Evolutionary conservation across 1,140 invertebrate species (phyloP).

Genomic region (Trichomalopsis sarcophagae): DNA sequence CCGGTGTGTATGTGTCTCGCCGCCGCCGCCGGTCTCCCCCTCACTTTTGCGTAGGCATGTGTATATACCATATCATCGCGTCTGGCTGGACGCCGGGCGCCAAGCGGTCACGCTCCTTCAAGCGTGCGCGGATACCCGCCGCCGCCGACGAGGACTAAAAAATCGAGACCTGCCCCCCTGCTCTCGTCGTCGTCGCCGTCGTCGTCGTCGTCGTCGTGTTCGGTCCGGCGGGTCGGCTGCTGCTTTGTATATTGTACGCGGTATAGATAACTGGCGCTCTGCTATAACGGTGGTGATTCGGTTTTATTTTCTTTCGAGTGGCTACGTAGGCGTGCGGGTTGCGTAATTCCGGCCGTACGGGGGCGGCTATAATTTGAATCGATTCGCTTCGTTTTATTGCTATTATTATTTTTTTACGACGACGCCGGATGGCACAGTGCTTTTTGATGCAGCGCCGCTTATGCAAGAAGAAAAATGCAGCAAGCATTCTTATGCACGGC

Average conservation of each 20-base stretch:
- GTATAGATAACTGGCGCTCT: too few relatives aligned
- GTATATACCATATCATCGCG: neutral
- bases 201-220: neutral
- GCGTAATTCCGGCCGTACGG: too few relatives aligned
- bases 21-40: neutral
- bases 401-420: too few relatives aligned
- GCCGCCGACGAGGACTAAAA: neutral
- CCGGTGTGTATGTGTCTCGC: neutral
- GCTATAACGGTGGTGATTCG: too few relatives aligned
- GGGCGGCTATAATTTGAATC: too few relatives aligned
- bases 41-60: neutral
- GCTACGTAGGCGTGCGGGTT: too few relatives aligned
- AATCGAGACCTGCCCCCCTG: constrained; percentile 3
- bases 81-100: constrained; percentile 4
- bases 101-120: constrained; percentile 30
- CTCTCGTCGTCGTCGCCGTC: neutral
- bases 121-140: constrained; percentile 4
- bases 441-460: too few relatives aligned
- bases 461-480: too few relatives aligned
- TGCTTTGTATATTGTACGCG: neutral
- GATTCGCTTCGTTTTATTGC: too few relatives aligned
- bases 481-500: too few relatives aligned
- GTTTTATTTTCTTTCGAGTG: too few relatives aligned
- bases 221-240: neutral
- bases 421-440: too few relatives aligned